phyloP scores from a whole-genome alignment of 2,113 vertebrate genomes.

The Fregata magnificens region DNA sequence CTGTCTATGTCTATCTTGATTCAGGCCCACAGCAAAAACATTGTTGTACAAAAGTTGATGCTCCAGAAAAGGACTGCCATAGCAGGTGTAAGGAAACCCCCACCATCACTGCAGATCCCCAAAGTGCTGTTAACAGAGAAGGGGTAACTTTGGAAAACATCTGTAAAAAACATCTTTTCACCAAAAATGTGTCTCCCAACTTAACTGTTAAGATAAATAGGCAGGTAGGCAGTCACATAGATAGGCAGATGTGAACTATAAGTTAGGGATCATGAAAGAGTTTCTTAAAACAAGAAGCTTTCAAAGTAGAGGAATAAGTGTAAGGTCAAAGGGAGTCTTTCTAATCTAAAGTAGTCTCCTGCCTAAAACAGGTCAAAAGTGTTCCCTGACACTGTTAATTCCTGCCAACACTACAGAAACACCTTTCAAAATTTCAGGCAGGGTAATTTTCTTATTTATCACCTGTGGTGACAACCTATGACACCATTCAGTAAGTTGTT shows the following conservation, averaged over 20 bases:
- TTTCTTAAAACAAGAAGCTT: background rate
- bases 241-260: background rate
- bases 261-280: background rate
- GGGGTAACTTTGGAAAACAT: background rate
- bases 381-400: background rate
- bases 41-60: background rate
- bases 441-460: background rate
- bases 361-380: background rate
- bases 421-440: background rate
- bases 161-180: background rate
- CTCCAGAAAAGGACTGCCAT: background rate
- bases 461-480: background rate
- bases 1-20: background rate
- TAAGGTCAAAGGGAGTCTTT: background rate
- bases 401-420: background rate
- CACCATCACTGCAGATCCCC: too few species aligned
- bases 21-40: background rate
- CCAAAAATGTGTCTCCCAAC: background rate
- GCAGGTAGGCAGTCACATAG: background rate
- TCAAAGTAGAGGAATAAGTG: background rate
- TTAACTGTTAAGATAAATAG: background rate
- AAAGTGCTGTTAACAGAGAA: background rate
- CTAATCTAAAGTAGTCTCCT: background rate
- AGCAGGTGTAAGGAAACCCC: background rate
- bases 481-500: background rate